Percentiles rank a stretch among this genome's conserved stretches.
phyloP scores from a whole-genome alignment of 2,113 vertebrate genomes.

The Melanerpes formicivorus region DNA sequence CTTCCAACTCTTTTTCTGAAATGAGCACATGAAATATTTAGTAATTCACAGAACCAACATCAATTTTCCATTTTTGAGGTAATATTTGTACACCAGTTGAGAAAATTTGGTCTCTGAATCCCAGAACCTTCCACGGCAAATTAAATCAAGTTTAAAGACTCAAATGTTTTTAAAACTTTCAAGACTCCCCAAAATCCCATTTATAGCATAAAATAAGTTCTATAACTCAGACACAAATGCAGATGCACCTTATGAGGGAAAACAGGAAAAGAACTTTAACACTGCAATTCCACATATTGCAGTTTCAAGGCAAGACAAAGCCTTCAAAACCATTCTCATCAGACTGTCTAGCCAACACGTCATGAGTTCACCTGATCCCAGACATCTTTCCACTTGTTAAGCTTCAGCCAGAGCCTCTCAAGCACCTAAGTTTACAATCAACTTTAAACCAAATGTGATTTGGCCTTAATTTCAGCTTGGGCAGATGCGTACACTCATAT shows the following conservation, averaged over 20 bases:
- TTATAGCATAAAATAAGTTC: not conserved
- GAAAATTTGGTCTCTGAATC: not conserved
- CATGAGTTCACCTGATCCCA: not conserved
- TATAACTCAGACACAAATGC: not conserved
- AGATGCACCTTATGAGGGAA: not conserved
- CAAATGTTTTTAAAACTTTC: not conserved
- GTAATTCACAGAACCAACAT: not conserved
- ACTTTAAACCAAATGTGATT: not conserved
- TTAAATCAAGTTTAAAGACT: not conserved
- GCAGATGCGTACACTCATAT: not conserved
- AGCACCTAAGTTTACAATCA: not conserved
- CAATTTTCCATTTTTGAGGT: not conserved
- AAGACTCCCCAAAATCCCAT: not conserved
- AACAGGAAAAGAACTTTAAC: not conserved
- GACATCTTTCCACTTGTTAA: not conserved
- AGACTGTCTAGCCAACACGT: not conserved
- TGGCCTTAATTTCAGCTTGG: not conserved
- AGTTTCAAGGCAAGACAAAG: not conserved
- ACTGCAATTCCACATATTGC: not conserved
- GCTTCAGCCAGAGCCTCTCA: not conserved
- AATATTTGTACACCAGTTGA: not conserved
- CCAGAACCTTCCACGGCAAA: not conserved
- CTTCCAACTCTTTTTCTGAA: not conserved
- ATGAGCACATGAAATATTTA: not conserved
- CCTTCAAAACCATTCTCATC: not conserved